These are phyloP conservation scores for Chelmon rostratus DNA, from an alignment of 2,797 vertebrate genomes.

Conservation along the genomic window DNA sequence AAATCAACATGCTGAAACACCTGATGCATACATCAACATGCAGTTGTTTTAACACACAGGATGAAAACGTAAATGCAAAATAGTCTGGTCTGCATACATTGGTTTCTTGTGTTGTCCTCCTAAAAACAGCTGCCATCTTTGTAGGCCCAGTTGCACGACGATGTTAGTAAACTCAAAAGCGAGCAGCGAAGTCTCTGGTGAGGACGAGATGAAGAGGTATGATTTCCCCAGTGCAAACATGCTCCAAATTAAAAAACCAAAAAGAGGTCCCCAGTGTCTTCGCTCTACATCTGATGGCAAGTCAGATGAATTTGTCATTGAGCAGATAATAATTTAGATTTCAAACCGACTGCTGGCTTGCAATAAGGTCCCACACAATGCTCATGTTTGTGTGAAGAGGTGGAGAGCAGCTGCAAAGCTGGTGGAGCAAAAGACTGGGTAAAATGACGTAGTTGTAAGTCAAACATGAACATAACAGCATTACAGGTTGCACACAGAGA, in stretches of 20 bases:
- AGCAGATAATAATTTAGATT: conserved; percentile 72
- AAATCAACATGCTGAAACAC: conserved; percentile 1
- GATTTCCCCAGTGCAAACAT: conserved; percentile 85
- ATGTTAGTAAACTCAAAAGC: conserved; percentile 83
- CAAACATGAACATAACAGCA: neutral
- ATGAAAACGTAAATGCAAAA: conserved; percentile 13
- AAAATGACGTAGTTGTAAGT: neutral
- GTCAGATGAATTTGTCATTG: conserved; percentile 82
- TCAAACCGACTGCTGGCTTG: conserved; percentile 49
- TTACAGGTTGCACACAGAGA: neutral
- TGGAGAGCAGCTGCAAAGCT: conserved; percentile 5
- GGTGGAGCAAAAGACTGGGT: neutral
- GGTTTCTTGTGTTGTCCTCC: neutral
- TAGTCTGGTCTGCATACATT: conserved; percentile 14
- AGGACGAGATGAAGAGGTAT: conserved; percentile 76
- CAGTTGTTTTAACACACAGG: neutral
- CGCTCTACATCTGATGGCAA: conserved; percentile 75
- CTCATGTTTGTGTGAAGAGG: conserved; percentile 44
- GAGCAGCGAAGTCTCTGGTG: conserved; percentile 67
- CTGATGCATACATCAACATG: neutral
- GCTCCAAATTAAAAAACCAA: conserved; percentile 86
- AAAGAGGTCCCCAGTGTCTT: conserved; percentile 78
- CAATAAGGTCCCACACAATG: conserved; percentile 60
- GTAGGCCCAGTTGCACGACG: conserved; percentile 62
- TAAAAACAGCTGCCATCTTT: conserved; percentile 41